Evolutionary conservation across 2,888 invertebrate species (phyloP).

Genomic region (Abscondita cerata): DNA sequence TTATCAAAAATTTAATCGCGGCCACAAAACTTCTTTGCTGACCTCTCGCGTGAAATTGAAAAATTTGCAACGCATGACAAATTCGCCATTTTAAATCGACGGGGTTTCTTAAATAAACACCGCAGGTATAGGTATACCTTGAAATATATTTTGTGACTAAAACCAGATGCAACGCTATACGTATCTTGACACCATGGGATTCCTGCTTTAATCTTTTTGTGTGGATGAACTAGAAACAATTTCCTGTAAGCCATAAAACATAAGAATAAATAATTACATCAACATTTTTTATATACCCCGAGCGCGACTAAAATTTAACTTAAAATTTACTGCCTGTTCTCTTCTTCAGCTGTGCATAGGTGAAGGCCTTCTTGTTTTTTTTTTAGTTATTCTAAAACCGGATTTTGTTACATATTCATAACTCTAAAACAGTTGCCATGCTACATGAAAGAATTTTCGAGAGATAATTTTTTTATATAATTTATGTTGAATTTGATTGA

Average conservation of each 20-base stretch:
- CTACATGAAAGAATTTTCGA: constrained; percentile 38
- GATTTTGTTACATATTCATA: constrained; percentile 50
- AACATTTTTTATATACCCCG: constrained; percentile 4
- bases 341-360: constrained; percentile 43
- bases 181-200: constrained; percentile 15
- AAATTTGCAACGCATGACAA: constrained; percentile 29
- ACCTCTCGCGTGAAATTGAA: not conserved
- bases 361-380: constrained; percentile 44
- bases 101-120: constrained; percentile 16
- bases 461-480: constrained; percentile 8
- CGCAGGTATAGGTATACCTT: constrained; percentile 21
- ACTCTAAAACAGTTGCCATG: constrained; percentile 39
- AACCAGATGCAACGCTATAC: constrained; percentile 45
- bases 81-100: constrained; percentile 19
- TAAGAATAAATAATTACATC: constrained; percentile 15
- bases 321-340: constrained; percentile 19
- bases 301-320: constrained; percentile 13
- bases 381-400: constrained; percentile 42
- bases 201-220: constrained; percentile 10
- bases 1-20: constrained; percentile 19
- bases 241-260: constrained; percentile 12
- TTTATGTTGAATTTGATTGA: too few relatives aligned
- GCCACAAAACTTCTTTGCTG: not conserved
- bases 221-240: constrained; percentile 13
- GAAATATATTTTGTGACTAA: constrained; percentile 36